Evolutionary conservation across 1,140 invertebrate species (phyloP).

Genomic region (Pseudomyrmex concolor): DNA sequence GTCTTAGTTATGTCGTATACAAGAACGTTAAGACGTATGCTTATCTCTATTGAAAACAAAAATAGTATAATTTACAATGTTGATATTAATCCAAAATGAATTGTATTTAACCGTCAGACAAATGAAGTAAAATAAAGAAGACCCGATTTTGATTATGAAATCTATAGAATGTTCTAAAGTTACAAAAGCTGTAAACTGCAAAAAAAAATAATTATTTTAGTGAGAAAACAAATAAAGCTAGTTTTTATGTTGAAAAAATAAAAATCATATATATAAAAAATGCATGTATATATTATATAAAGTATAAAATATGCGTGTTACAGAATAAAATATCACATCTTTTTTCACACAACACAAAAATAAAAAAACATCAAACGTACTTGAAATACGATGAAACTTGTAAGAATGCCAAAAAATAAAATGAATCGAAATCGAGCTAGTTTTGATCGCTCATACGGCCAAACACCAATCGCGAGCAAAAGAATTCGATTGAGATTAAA

Average conservation of each 20-base stretch:
- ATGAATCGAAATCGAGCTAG: not conserved
- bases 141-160: not conserved
- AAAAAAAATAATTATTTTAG: not conserved
- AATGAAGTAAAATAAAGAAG: not conserved
- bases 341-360: not conserved
- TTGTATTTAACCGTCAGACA: not conserved
- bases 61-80: not conserved
- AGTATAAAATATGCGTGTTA: too few species aligned
- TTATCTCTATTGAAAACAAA: not conserved
- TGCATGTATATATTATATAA: too few species aligned
- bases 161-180: not conserved
- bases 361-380: not conserved
- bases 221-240: too few species aligned
- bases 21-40: not conserved
- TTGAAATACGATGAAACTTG: not conserved
- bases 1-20: not conserved
- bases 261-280: too few species aligned
- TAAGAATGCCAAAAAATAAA: not conserved
- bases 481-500: not conserved
- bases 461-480: not conserved
- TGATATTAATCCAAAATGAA: not conserved
- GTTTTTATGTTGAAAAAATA: too few species aligned
- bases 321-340: not conserved
- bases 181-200: not conserved
- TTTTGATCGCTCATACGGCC: constrained; percentile 8